Percentiles rank a stretch among this genome's conserved stretches.
Conservation (phyloP, 2,113 vertebrate species). For the Caranx melampygus region DNA sequence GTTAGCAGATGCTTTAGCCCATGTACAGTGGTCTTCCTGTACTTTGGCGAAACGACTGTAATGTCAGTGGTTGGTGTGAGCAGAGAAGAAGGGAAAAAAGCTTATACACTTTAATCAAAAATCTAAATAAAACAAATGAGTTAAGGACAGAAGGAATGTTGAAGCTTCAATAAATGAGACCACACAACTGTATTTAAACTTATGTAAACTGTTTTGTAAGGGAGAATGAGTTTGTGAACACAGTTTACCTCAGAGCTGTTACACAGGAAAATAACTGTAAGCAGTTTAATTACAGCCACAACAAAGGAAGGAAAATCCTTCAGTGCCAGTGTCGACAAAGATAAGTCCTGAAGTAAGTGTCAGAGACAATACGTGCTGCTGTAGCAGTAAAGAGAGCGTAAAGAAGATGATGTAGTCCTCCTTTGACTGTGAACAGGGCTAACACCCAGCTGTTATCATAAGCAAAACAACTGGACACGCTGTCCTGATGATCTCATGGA, state of each 20-base stretch:
- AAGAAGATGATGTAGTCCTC: constrained; percentile 12
- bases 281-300: constrained; percentile 1
- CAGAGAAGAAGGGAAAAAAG: neutral
- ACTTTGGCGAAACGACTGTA: neutral
- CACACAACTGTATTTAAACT: constrained; percentile 17
- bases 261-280: constrained; percentile 2
- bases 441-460: constrained; percentile 62
- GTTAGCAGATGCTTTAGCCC: neutral
- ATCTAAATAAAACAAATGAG: neutral
- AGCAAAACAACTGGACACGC: constrained; percentile 71
- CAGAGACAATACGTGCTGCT: neutral
- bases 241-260: neutral
- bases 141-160: neutral
- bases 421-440: constrained; percentile 37
- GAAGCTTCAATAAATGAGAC: neutral
- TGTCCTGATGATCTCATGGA: constrained; percentile 63
- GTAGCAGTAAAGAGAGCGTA: constrained; percentile 16
- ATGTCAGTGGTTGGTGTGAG: neutral
- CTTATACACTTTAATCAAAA: neutral
- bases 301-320: constrained; percentile 34
- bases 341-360: constrained; percentile 5
- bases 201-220: constrained; percentile 7
- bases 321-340: neutral
- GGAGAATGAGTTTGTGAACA: neutral
- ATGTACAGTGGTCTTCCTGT: neutral